Base-by-base conservation (phyloP, 2,113 vertebrate genomes). In the Candoia aspera region DNA sequence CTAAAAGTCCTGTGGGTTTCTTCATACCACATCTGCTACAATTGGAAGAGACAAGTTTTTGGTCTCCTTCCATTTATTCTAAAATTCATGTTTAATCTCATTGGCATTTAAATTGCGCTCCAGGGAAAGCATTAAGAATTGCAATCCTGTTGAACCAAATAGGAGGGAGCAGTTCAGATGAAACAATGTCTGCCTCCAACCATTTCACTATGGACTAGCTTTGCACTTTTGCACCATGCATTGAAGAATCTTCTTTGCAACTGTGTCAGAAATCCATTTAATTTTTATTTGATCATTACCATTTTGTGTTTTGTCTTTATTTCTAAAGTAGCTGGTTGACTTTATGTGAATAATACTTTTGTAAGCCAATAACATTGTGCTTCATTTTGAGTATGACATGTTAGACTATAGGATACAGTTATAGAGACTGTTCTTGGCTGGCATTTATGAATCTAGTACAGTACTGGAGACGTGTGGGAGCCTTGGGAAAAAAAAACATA, bases 81-180 rank as follows among this genome's bases (percentile, higher is more conserved):
- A 60, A 60, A 88, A 59, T 37, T 23, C 46, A 85, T 57, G 37
- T 88, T 89, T 89, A 92, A 64, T 92, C 73, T 55, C 17, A 17
- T 73, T 91, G 84, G 73, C 49, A 91, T 87, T 91, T 92, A 89
- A 89, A 89, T 92, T 89, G 15, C 60, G 46, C 79, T 55, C 49
- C 59, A 53, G 49, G 58, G 73, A 89, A 89, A 85, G 15, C 46
- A 89, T 54, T 89, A 62, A 84, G 68, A 53, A 84, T 84, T 53
- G 42, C 87, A 89, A 12, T 54, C 73, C 58, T 24, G 19, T 37
- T 85, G 73, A 62, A 89, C 57, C 55, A 8, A 55, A 53, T 55
- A 87, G 49, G 60, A 42, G 49, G 60, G 84, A 73, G 60, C 49
- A 55, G 73, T 55, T 91, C 12, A 26, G n/a, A 55, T 21, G 58